Conservation (phyloP, 2,888 invertebrate genomes). For the Cataglyphis livida region DNA sequence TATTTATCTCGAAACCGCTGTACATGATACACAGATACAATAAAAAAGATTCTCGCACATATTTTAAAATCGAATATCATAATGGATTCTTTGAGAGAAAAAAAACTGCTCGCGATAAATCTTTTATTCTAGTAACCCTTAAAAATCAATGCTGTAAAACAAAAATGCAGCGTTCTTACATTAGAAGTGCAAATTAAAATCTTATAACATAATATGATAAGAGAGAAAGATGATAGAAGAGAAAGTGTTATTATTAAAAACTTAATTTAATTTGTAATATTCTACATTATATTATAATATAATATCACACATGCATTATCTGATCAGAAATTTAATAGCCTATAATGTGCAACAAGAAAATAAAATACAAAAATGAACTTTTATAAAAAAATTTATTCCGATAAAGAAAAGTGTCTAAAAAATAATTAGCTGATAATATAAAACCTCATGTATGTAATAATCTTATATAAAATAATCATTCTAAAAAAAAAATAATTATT, state of each 20-base stretch:
- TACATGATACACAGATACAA: conserved; percentile 43
- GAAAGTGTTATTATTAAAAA: background rate
- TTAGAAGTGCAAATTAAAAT: background rate
- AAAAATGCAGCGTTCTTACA: background rate
- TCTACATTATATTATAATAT: too few species aligned
- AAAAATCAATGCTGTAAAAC: background rate
- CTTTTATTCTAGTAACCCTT: background rate
- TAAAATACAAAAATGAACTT: background rate
- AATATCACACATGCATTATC: background rate
- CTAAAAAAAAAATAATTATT: background rate
- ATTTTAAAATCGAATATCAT: conserved; percentile 46
- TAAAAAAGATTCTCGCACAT: conserved; percentile 1
- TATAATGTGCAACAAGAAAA: background rate
- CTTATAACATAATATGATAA: background rate
- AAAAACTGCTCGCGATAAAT: background rate
- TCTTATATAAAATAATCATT: background rate
- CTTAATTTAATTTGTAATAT: background rate
- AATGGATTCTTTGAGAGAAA: background rate
- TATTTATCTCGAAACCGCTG: conserved; percentile 73
- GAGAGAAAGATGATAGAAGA: background rate
- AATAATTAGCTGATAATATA: background rate
- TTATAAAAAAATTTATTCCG: background rate
- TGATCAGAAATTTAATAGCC: background rate
- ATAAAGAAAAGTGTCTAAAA: background rate
- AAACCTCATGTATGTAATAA: too few species aligned